These are phyloP conservation scores for Chaetorhynchus papuensis DNA, from an alignment of 2,113 vertebrate species.

Conservation along the genomic window DNA sequence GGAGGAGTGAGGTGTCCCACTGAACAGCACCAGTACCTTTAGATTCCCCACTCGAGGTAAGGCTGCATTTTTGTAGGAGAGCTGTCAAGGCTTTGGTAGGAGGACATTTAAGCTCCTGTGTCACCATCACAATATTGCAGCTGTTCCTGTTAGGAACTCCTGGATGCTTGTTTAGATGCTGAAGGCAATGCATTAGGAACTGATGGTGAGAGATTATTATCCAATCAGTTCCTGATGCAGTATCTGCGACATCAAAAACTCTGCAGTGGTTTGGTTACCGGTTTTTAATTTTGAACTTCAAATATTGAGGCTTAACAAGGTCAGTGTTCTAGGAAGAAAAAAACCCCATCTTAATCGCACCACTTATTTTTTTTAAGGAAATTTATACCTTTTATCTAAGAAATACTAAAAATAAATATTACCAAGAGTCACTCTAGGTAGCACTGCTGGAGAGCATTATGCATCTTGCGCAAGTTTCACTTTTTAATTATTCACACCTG, in stretches of 20 bases:
- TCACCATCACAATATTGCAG: neutral
- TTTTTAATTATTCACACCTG: neutral
- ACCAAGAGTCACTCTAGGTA: neutral
- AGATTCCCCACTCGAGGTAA: neutral
- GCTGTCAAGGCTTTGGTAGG: neutral
- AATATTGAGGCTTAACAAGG: neutral
- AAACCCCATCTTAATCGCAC: neutral
- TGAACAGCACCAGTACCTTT: neutral
- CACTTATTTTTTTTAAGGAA: neutral
- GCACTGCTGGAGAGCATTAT: neutral
- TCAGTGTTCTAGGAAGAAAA: neutral
- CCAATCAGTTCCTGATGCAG: conserved; percentile 99
- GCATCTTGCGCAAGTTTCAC: neutral
- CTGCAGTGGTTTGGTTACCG: conserved; percentile 8
- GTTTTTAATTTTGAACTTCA: neutral
- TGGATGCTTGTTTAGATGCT: conserved; percentile 89
- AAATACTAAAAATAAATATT: neutral
- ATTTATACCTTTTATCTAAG: neutral
- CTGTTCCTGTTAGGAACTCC: neutral
- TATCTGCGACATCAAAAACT: conserved; percentile 94
- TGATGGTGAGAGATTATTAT: conserved; percentile 84
- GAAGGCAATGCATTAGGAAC: conserved; percentile 98
- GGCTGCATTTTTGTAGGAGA: neutral
- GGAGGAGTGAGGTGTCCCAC: neutral
- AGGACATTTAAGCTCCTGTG: neutral